A percentile compares a stretch with the other conserved stretches of the same genome.
These are phyloP conservation scores for Psilanteris sp. DNA, from an alignment of 1,140 invertebrate species.

Conservation along the genomic window DNA sequence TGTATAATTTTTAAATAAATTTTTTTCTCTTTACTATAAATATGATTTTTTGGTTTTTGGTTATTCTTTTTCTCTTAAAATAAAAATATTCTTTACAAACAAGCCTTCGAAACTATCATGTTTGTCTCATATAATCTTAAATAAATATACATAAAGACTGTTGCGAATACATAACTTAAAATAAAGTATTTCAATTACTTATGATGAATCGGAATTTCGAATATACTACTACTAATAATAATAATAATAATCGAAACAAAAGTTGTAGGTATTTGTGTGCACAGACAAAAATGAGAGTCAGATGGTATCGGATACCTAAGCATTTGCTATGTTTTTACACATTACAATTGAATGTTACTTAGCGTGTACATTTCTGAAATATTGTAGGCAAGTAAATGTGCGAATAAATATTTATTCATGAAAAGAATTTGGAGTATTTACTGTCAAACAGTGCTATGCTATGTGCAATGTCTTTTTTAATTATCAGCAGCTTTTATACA, in stretches of 20 bases:
- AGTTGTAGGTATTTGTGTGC: slow-evolving; percentile 58
- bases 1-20: too few species aligned
- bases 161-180: slow-evolving; percentile 25
- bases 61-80: too few species aligned
- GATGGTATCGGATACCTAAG: slow-evolving; percentile 67
- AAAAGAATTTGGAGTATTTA: slow-evolving; percentile 57
- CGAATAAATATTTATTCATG: slow-evolving; percentile 75
- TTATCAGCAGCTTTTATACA: too few species aligned
- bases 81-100: too few species aligned
- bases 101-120: slow-evolving; percentile 7
- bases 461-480: slow-evolving; percentile 6
- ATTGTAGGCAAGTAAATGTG: slow-evolving; percentile 73
- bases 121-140: slow-evolving; percentile 21
- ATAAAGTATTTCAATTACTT: slow-evolving; percentile 23
- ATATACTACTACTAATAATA: too few species aligned
- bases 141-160: slow-evolving; percentile 17
- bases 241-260: too few species aligned
- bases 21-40: too few species aligned
- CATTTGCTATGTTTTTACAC: slow-evolving; percentile 69
- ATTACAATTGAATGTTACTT: slow-evolving; percentile 68
- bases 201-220: slow-evolving; percentile 11
- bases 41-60: slow-evolving; percentile 55
- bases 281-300: slow-evolving; percentile 55
- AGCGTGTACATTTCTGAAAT: slow-evolving; percentile 67
- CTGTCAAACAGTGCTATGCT: slow-evolving; percentile 16